Conservation (phyloP, 2,113 vertebrate genomes). For the Chelonoidis abingdonii region DNA sequence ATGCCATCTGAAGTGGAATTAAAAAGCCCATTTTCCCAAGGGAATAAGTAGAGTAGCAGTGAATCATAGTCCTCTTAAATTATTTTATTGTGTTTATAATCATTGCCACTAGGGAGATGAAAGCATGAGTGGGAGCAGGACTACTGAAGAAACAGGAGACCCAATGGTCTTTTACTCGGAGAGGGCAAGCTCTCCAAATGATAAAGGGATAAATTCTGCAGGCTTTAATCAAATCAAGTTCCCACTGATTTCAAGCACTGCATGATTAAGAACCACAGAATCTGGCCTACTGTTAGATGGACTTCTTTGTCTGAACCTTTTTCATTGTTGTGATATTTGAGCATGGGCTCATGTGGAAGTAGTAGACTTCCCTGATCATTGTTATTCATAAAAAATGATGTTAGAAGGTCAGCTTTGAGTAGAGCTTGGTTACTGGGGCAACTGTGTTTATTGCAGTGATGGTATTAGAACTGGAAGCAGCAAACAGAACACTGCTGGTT, state of each 20-base stretch:
- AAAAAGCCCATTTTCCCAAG: neutral
- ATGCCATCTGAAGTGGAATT: neutral
- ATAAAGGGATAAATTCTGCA: neutral
- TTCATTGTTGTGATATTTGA: neutral
- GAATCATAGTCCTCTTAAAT: neutral
- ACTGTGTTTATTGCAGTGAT: neutral
- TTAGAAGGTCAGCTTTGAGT: neutral
- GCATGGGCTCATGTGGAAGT: neutral
- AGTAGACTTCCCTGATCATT: neutral
- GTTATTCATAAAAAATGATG: neutral
- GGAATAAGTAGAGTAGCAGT: neutral
- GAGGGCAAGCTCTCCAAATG: neutral
- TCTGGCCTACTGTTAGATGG: neutral
- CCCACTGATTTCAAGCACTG: neutral
- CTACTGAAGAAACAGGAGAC: neutral
- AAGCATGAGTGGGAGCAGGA: neutral
- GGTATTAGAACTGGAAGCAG: neutral
- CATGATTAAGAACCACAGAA: neutral
- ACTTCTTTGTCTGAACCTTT: neutral
- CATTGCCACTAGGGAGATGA: neutral
- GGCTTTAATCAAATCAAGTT: neutral
- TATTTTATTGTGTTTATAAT: neutral
- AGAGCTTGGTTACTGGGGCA: conserved; percentile 17
- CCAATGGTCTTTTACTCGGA: neutral
- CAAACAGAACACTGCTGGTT: neutral